Conservation (phyloP, 1,140 invertebrate genomes). For the Drosophila persimilis region DNA sequence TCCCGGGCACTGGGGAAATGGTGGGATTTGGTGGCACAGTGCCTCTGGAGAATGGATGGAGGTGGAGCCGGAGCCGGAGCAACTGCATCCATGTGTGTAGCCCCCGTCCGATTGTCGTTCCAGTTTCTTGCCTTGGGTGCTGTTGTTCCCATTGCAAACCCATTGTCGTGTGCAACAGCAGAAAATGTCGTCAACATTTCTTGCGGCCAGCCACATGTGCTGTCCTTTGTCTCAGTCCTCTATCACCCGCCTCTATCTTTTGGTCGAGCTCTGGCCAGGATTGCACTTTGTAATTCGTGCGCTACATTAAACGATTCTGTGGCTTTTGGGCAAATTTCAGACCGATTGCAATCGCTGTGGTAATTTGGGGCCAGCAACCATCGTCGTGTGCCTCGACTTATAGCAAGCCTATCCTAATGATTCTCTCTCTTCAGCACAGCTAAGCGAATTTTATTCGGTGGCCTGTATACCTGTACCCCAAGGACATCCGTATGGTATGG, state of each 20-base stretch:
- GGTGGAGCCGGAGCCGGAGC: background rate
- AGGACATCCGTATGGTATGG: background rate
- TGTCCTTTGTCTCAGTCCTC: slow-evolving; percentile 31
- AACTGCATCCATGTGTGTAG: slow-evolving; percentile 33
- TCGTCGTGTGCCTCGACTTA: too few species aligned
- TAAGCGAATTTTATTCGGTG: too few species aligned
- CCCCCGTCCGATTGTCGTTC: slow-evolving; percentile 50
- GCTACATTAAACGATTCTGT: slow-evolving; percentile 46
- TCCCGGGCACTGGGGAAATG: slow-evolving; percentile 9
- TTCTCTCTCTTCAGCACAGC: too few species aligned
- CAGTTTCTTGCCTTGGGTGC: slow-evolving; percentile 38
- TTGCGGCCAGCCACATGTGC: slow-evolving; percentile 42
- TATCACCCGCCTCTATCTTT: slow-evolving; percentile 10
- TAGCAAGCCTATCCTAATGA: too few species aligned
- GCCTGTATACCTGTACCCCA: too few species aligned
- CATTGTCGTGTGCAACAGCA: slow-evolving; percentile 66
- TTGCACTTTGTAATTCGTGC: slow-evolving; percentile 57
- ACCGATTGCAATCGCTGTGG: background rate
- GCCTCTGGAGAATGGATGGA: background rate
- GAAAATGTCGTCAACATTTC: slow-evolving; percentile 70
- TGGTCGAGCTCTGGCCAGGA: slow-evolving; percentile 12
- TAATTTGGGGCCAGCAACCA: too few species aligned
- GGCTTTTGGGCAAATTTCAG: slow-evolving; percentile 9
- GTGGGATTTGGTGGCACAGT: background rate
- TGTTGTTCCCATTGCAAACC: slow-evolving; percentile 27